phyloP scores from a whole-genome alignment of 1,140 invertebrate species.

The Eriosoma lanigerum region DNA sequence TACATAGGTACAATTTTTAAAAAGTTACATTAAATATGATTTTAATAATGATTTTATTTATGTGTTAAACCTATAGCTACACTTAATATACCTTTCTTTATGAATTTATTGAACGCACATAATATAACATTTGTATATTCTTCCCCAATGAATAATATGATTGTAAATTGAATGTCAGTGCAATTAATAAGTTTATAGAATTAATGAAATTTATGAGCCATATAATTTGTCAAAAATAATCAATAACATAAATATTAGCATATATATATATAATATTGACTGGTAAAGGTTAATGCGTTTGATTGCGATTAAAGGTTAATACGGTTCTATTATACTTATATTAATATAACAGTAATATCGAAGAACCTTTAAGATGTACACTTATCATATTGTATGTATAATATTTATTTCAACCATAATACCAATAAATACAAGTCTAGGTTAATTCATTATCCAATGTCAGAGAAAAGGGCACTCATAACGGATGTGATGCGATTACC shows the following conservation, averaged over 20 bases:
- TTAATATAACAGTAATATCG: conserved; percentile 37
- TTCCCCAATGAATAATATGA: background rate
- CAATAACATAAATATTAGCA: conserved; percentile 28
- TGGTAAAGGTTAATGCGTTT: conserved; percentile 44
- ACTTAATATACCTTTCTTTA: background rate
- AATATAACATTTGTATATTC: background rate
- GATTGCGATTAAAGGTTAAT: conserved; percentile 46
- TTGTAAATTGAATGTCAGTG: conserved; percentile 28
- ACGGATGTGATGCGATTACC: conserved; percentile 51
- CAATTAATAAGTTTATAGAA: conserved; percentile 25
- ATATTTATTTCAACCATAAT: background rate
- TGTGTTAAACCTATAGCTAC: background rate
- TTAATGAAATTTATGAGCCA: conserved; percentile 1
- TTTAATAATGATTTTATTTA: background rate
- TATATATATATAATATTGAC: conserved; percentile 4
- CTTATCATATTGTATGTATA: conserved; percentile 18
- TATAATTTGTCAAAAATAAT: conserved; percentile 39
- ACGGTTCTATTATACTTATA: background rate
- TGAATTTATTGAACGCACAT: background rate
- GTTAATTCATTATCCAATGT: conserved; percentile 51
- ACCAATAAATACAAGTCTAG: conserved; percentile 49
- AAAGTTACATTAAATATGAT: no score
- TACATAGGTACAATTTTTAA: no score
- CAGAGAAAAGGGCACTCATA: conserved; percentile 51
- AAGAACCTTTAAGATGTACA: conserved; percentile 34